phyloP scores from a whole-genome alignment of 2,797 vertebrate genomes.

The Lepilemur septentrionalis region DNA sequence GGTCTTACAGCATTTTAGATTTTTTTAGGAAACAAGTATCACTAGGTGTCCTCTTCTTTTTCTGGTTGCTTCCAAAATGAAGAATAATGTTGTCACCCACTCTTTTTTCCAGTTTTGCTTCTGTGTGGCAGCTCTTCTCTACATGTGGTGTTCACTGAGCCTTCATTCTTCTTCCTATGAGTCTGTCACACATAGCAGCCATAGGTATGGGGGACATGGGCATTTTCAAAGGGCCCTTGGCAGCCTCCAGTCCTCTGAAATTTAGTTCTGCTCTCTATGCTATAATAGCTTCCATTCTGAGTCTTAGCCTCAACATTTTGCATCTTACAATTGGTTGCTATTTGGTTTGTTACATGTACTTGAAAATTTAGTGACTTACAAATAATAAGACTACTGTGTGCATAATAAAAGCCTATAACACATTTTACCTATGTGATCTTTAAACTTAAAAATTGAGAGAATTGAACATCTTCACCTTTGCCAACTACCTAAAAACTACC shows the following conservation, averaged over 20 bases:
- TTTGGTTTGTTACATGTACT: neutral
- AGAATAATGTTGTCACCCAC: neutral
- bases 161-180: neutral
- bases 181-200: neutral
- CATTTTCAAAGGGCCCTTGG: neutral
- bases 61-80: neutral
- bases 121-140: neutral
- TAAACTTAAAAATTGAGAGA: neutral
- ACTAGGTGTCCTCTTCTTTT: neutral
- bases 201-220: neutral
- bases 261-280: neutral
- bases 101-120: neutral
- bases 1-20: neutral
- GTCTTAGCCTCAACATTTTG: neutral
- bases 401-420: neutral
- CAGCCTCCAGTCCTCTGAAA: neutral
- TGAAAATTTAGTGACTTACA: neutral
- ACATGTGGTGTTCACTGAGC: neutral
- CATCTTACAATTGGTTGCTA: neutral
- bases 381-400: neutral
- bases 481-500: neutral
- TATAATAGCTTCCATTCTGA: slow-evolving; percentile 4
- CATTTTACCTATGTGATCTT: neutral
- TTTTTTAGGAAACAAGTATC: neutral
- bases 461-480: neutral